Evolutionary conservation across 2,113 vertebrate species (phyloP).

Genomic region (Psittacula cyanocephala): DNA sequence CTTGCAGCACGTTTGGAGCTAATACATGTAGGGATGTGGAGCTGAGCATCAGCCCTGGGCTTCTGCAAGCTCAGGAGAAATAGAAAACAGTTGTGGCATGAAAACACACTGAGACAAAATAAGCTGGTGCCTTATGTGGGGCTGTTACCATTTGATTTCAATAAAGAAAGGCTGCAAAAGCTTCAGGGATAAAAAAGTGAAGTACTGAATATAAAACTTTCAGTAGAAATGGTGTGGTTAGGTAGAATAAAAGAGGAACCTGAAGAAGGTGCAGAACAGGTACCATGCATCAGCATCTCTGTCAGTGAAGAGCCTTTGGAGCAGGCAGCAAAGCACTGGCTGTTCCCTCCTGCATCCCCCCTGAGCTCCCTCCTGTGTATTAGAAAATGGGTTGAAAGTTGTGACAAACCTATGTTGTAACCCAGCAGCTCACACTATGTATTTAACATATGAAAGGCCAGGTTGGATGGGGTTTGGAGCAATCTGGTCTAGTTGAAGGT

Average conservation of each 20-base stretch:
- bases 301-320: accelerated
- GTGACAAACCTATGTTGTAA: neutral
- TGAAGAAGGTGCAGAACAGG: neutral
- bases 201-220: neutral
- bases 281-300: accelerated
- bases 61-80: neutral
- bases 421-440: accelerated
- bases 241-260: neutral
- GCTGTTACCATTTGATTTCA: constrained; percentile 22
- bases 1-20: neutral
- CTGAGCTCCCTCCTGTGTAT: neutral
- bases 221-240: neutral
- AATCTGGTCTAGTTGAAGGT: accelerated
- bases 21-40: neutral
- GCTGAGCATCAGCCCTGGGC: neutral
- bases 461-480: accelerated
- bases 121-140: neutral
- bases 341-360: neutral
- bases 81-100: constrained; percentile 12
- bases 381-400: neutral
- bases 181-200: neutral
- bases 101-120: neutral
- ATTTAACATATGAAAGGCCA: neutral
- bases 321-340: neutral
- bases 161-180: constrained; percentile 20